Evolutionary conservation across 2,113 vertebrate species (phyloP), one percentile per base, ranked within the genome.

Genomic region (Phoxinus phoxinus): DNA sequence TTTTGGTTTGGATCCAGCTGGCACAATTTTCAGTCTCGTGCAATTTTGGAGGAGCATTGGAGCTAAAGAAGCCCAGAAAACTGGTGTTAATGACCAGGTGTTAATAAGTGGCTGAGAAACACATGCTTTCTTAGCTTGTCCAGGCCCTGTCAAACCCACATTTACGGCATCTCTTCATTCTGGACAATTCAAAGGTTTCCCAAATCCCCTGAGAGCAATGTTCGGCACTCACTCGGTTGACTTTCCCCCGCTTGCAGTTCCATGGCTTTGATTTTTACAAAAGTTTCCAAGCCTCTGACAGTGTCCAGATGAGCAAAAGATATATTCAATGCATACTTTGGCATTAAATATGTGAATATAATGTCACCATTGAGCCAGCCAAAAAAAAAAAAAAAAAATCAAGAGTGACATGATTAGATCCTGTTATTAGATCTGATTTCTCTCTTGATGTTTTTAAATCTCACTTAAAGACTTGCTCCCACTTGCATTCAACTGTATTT

Each of bases 261-360:
- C 58, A 19, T 63, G 77, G 23, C 77, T 46, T 63, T 80, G n/a
- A 63, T 80, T 80, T 80, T 80, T 19, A 63, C 77, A 80, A 80
- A 2, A 0, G 21, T 79, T 25, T 59, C 53, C 32, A 41, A 71
- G 12, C 23, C 23, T 59, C 53, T 41, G 32, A 6, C 56, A 79
- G 23, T 10, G 37, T n/a, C 69, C 35, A 79, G 56, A 79, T 8
- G 23, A 79, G 32, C 23, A 79, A 59, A 61, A 1, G 1, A 79
- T 27, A 23, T 79, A 25, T 46, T 11, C 32, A 21, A 9, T 37
- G 32, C 12, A 37, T 78, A 25, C 30, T 37, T 41, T 35, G 51
- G 51, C 3, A 7, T 15, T 15, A 4, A 6, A 56, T n/a, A 35
- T 37, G 30, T 23, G 53, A 79, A 41, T 8, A 12, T n/a, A 41